Evolutionary conservation across 2,113 vertebrate genomes (phyloP).

Genomic region (Plecotus auritus): DNA sequence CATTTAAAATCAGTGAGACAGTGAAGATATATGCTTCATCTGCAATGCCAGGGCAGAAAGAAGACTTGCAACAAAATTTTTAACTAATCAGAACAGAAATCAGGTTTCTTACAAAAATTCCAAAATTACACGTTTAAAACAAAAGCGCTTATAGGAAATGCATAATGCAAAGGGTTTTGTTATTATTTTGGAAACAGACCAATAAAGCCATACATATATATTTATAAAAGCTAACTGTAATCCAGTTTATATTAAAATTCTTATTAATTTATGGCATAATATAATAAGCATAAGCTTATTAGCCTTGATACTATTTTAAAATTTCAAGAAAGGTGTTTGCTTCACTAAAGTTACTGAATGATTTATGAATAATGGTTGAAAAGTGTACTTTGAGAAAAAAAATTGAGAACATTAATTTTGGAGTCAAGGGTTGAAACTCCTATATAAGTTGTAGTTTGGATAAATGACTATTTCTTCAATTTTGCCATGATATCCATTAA

Average conservation of each 20-base stretch:
- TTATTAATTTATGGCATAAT: conserved; percentile 39
- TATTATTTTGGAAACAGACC: neutral
- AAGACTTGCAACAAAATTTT: neutral
- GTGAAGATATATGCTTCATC: conserved; percentile 7
- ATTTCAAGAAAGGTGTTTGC: conserved; percentile 65
- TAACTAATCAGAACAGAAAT: conserved; percentile 2
- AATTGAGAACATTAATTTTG: neutral
- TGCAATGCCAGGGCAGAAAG: conserved; percentile 55
- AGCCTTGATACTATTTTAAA: conserved; percentile 52
- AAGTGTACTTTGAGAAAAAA: neutral
- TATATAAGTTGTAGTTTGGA: neutral
- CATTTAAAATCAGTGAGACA: conserved; percentile 61
- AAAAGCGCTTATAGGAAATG: conserved; percentile 11
- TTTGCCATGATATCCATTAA: neutral
- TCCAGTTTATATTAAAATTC: conserved; percentile 21
- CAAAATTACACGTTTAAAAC: conserved; percentile 48
- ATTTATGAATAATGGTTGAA: conserved; percentile 27
- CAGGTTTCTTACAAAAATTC: conserved; percentile 39
- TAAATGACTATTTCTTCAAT: neutral
- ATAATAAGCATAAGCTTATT: conserved; percentile 48
- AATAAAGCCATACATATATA: neutral
- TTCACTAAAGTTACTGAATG: conserved; percentile 49
- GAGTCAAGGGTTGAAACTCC: neutral
- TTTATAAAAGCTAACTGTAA: conserved; percentile 13
- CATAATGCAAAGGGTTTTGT: neutral